Evolutionary conservation across 37 sponge, comb jelly and placozoan species (phyloP), one percentile per base, ranked within the genome.

Genomic region (Aplysina aerophoba): DNA sequence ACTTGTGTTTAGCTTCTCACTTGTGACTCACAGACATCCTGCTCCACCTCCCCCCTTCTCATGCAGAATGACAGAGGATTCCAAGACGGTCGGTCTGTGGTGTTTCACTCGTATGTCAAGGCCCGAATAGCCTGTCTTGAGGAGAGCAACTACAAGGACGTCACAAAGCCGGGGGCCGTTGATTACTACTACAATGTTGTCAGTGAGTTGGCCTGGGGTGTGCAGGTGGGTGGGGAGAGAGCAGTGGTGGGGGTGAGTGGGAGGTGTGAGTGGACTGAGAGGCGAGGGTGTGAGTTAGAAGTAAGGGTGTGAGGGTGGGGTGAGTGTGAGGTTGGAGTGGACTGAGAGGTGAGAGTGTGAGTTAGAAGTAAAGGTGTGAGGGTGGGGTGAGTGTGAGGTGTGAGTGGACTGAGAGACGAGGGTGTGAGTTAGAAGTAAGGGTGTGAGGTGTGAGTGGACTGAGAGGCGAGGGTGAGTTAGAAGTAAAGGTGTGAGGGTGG

Each of bases 51-150:
- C 50, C 8, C 50, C 3, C 8, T 44, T 44, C 50, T 44, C 8
- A n/a, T n/a, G n/a, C 69, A 75, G 78, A 75, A 75, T 75, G 78
- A 75, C 15, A 24, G 15, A 19, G 78, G 78, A 19, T 31, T 53
- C 11, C 54, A 38, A 11, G 78, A 50, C 20, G 25, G 25, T 12
- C 5, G 41, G 4, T 13, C 37, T 4, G 15, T 53, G 15, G 78
- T 75, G 15, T 75, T 75, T 44, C 14, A 44, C 53, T 53, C 78
- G 4, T 75, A 75, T 15, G 78, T 75, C 2, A 75, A 75, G 37
- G 78, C 78, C 38, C 50, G 78, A 1, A 75, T 75, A 21, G 17
- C 78, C 3, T 75, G 78, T 75, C 4, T 27, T 3, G n/a, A 41
- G 53, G 54, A 75, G 54, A 75, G n/a, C n/a, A 50, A 75, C 24